A percentile compares a stretch with the other conserved stretches of the same genome.
These are phyloP conservation scores for Oncorhynchus masou DNA, from an alignment of 2,113 vertebrate genomes.

Conservation along the genomic window DNA sequence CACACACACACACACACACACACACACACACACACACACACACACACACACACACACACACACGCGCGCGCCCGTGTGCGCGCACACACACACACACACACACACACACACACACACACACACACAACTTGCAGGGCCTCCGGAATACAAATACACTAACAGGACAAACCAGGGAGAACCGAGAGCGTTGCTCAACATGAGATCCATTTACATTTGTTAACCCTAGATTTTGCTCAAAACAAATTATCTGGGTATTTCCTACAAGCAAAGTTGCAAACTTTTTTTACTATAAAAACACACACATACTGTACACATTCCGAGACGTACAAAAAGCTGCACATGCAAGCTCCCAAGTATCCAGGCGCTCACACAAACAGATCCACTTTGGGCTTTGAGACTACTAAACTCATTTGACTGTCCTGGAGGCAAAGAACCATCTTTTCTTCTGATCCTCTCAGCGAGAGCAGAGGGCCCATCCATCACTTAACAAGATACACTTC, in stretches of 20 bases:
- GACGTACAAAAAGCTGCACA: too few relatives aligned
- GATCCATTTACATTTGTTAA: too few relatives aligned
- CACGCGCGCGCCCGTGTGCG: too few relatives aligned
- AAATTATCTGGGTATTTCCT: too few relatives aligned
- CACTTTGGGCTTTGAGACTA: constrained; percentile 65
- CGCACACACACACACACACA: constrained; percentile 20
- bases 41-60: constrained; percentile 16
- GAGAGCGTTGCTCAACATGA: too few relatives aligned
- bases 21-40: constrained; percentile 20
- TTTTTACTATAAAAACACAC: too few relatives aligned
- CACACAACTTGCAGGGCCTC: background rate
- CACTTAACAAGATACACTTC: constrained; percentile 88
- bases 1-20: constrained; percentile 9
- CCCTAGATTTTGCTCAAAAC: too few relatives aligned
- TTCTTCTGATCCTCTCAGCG: constrained; percentile 66
- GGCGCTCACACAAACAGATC: constrained; percentile 26
- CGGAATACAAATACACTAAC: background rate
- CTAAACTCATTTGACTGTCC: constrained; percentile 73
- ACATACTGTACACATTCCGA: too few relatives aligned
- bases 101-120: constrained; percentile 20
- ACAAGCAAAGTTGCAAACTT: too few relatives aligned
- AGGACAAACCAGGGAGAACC: constrained; percentile 2
- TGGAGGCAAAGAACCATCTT: constrained; percentile 71
- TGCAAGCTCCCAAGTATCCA: constrained; percentile 8
- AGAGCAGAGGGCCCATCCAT: constrained; percentile 79